These are phyloP conservation scores for Drosophila gaucha DNA, from an alignment of 2,888 invertebrate species.

Conservation along the genomic window DNA sequence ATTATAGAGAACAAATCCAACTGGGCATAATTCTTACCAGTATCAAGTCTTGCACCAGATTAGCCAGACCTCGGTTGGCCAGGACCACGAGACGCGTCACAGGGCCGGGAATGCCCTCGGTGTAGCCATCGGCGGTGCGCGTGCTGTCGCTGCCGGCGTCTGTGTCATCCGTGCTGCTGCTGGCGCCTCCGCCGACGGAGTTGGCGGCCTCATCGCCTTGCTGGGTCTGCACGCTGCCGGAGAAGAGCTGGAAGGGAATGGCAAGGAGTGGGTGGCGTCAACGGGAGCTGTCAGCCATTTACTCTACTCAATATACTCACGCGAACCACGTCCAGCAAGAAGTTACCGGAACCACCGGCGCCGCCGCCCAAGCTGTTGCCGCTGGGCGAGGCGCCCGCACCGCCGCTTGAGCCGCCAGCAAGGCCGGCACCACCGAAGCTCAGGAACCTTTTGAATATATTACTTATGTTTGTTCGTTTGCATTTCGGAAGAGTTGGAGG, in stretches of 20 bases:
- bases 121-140: slow-evolving; percentile 87
- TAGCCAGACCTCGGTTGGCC: slow-evolving; percentile 94
- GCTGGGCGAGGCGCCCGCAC: slow-evolving; percentile 83
- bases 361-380: slow-evolving; percentile 86
- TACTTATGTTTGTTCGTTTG: slow-evolving; percentile 60
- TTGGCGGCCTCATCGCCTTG: slow-evolving; percentile 86
- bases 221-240: slow-evolving; percentile 90
- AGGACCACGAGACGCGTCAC: slow-evolving; percentile 94
- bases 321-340: slow-evolving; percentile 94
- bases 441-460: slow-evolving; percentile 83
- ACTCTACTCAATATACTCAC: slow-evolving; percentile 86
- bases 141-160: slow-evolving; percentile 86
- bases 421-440: slow-evolving; percentile 85
- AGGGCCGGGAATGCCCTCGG: slow-evolving; percentile 94
- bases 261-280: neutral
- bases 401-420: slow-evolving; percentile 74
- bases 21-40: slow-evolving; percentile 86
- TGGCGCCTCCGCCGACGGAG: slow-evolving; percentile 78
- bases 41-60: slow-evolving; percentile 94
- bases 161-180: slow-evolving; percentile 84
- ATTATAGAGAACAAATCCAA: neutral
- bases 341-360: slow-evolving; percentile 94
- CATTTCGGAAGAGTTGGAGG: slow-evolving; percentile 3
- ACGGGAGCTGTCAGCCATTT: neutral
- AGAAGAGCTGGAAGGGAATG: slow-evolving; percentile 88